These are phyloP conservation scores for Amphipyra tragopoginis DNA, from an alignment of 2,888 invertebrate species.

Conservation along the genomic window DNA sequence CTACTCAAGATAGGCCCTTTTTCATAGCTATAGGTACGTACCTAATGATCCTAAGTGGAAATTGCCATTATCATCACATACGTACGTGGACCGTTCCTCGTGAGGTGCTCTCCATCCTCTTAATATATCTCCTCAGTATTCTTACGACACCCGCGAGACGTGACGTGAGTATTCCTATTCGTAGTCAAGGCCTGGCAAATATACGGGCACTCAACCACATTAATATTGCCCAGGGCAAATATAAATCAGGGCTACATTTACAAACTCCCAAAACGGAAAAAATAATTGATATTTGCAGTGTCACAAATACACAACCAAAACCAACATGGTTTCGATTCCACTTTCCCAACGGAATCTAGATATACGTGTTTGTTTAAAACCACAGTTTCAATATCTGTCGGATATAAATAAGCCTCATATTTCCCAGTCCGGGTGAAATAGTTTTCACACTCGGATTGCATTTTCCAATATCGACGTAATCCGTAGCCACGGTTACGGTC, in stretches of 20 bases:
- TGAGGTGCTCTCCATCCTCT: conserved; percentile 5
- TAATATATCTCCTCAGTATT: conserved; percentile 20
- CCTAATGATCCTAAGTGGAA: too few relatives aligned
- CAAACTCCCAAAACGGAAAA: conserved; percentile 12
- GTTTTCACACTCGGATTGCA: conserved; percentile 53
- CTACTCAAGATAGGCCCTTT: too few relatives aligned
- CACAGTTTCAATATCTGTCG: conserved; percentile 39
- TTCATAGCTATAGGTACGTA: too few relatives aligned
- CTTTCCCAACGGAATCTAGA: conserved; percentile 19
- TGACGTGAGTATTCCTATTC: conserved; percentile 23
- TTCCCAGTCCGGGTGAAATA: conserved; percentile 40
- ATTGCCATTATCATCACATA: background rate
- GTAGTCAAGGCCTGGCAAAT: conserved; percentile 18
- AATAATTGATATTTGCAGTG: conserved; percentile 14
- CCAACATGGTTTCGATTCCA: background rate
- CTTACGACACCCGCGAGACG: conserved; percentile 28
- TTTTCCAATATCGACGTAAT: conserved; percentile 45
- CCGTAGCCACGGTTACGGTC: conserved; percentile 45
- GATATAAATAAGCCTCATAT: conserved; percentile 48
- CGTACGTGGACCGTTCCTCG: background rate
- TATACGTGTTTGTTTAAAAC: conserved; percentile 31
- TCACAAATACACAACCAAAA: conserved; percentile 7
- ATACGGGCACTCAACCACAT: conserved; percentile 17
- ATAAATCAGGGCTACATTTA: conserved; percentile 17
- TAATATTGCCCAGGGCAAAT: conserved; percentile 8